Evolutionary conservation across 2,888 invertebrate genomes (phyloP).

Genomic region (Aphidius colemani): DNA sequence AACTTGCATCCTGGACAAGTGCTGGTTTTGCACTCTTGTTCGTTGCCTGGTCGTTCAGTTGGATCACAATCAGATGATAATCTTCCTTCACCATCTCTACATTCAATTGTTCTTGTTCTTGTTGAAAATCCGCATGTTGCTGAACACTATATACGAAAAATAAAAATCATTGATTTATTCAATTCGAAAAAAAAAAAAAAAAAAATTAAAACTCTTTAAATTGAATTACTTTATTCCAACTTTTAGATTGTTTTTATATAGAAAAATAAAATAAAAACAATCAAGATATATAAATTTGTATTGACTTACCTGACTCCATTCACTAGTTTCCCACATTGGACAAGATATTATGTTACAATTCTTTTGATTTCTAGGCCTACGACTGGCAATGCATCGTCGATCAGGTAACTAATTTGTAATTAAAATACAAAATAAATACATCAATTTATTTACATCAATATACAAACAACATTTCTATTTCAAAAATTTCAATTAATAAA

Average conservation of each 20-base stretch:
- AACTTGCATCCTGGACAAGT: constrained; percentile 66
- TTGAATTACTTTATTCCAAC: neutral
- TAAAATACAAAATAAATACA: neutral
- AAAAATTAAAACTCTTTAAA: neutral
- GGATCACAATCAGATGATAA: constrained; percentile 68
- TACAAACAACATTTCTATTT: neutral
- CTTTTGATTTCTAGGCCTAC: constrained; percentile 80
- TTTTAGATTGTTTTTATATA: neutral
- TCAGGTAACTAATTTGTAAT: constrained; percentile 68
- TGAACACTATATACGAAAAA: constrained; percentile 73
- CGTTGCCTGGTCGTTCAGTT: constrained; percentile 69
- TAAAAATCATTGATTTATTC: constrained; percentile 1
- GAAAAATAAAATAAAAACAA: neutral
- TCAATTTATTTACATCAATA: neutral
- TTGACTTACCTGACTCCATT: constrained; percentile 93
- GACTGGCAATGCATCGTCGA: constrained; percentile 73
- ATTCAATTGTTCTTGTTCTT: constrained; percentile 81
- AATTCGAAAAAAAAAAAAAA: neutral
- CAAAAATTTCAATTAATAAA: neutral
- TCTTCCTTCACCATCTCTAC: constrained; percentile 65
- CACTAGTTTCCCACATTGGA: constrained; percentile 83
- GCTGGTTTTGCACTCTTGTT: constrained; percentile 76
- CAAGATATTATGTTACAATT: constrained; percentile 85
- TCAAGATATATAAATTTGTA: neutral
- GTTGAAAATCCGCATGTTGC: constrained; percentile 88